phyloP scores from a whole-genome alignment of 2,888 invertebrate species.

The Rugalucina vietnamica region DNA sequence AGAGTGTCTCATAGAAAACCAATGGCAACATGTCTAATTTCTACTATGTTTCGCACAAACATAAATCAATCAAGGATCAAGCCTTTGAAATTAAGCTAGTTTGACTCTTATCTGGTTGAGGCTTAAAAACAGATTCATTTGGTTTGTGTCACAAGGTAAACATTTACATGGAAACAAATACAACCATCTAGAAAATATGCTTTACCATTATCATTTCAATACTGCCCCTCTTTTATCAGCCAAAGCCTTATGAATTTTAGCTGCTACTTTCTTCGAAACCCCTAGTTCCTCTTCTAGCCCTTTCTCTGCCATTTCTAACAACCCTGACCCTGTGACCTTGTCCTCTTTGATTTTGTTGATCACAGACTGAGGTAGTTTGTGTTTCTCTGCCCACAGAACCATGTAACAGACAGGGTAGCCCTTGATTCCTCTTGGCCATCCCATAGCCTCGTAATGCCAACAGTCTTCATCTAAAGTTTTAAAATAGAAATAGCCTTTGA shows the following conservation, averaged over 20 bases:
- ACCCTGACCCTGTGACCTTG: constrained; percentile 44
- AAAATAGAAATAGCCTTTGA: no score
- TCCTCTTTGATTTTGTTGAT: constrained; percentile 48
- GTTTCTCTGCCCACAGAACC: constrained; percentile 62
- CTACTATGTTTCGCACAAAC: no score
- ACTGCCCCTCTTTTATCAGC: not conserved
- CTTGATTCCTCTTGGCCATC: constrained; percentile 54
- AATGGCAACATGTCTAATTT: no score
- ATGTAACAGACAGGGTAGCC: constrained; percentile 56
- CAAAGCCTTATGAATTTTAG: not conserved
- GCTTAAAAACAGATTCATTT: no score
- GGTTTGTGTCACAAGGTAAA: no score
- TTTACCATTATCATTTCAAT: not conserved
- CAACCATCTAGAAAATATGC: no score
- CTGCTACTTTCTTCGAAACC: not conserved
- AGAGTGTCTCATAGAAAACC: no score
- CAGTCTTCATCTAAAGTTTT: constrained; percentile 38
- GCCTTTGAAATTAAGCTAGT: no score
- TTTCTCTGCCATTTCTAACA: constrained; percentile 42
- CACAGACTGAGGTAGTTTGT: constrained; percentile 43
- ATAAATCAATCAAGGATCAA: no score
- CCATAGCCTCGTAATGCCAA: constrained; percentile 58
- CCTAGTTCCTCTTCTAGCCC: not conserved
- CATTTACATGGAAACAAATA: no score
- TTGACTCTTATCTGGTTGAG: no score